Evolutionary conservation across 2,113 vertebrate genomes (phyloP).

Genomic region (Greenwoodochromis staneri): DNA sequence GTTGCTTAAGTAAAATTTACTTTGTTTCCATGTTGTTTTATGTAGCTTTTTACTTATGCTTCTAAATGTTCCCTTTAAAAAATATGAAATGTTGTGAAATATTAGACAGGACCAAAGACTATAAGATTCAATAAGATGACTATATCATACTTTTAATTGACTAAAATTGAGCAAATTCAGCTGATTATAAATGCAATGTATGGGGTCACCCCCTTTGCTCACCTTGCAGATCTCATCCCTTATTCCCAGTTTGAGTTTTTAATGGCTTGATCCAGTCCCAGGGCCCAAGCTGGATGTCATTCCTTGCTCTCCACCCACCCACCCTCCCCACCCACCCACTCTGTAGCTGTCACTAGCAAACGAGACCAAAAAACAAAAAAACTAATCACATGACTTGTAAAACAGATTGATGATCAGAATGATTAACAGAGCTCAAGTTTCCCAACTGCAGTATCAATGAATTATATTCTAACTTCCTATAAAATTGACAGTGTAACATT

Average conservation of each 20-base stretch:
- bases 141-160: neutral
- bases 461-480: neutral
- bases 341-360: neutral
- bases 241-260: neutral
- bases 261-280: neutral
- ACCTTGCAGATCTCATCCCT: neutral
- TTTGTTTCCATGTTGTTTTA: neutral
- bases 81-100: neutral
- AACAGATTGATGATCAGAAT: neutral
- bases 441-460: neutral
- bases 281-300: neutral
- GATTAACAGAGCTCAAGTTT: neutral
- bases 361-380: neutral
- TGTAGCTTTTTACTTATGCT: neutral
- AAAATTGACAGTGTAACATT: neutral
- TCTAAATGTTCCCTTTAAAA: neutral
- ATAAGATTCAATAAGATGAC: neutral
- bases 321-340: neutral
- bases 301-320: neutral
- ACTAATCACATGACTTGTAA: neutral
- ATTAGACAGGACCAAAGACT: neutral
- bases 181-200: neutral
- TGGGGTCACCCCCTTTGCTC: neutral
- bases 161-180: neutral
- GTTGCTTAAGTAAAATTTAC: neutral